phyloP scores from a whole-genome alignment of 2,113 vertebrate species.

The Chionomys nivalis region DNA sequence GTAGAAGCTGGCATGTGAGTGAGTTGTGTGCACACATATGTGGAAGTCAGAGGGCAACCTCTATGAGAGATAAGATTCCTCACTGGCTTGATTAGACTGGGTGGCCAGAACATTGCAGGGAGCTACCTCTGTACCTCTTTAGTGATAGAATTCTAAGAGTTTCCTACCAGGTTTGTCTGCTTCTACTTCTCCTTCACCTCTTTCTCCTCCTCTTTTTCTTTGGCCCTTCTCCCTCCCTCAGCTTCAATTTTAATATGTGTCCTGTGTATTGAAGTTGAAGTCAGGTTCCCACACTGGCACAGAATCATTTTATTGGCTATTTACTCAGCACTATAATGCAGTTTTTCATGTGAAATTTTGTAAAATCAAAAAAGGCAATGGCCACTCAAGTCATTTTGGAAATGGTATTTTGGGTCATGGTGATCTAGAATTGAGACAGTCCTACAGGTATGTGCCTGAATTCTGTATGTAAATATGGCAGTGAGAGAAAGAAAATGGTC shows the following conservation, averaged over 20 bases:
- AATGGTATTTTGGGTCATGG: background rate
- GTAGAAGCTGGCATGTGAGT: accelerated
- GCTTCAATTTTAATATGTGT: background rate
- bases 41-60: background rate
- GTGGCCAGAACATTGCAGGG: background rate
- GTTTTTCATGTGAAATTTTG: background rate
- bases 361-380: background rate
- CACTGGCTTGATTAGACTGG: background rate
- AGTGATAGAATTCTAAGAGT: background rate
- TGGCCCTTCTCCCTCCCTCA: background rate
- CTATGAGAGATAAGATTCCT: no score
- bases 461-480: background rate
- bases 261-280: background rate
- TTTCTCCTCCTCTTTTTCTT: background rate
- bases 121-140: background rate
- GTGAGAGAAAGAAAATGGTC: background rate
- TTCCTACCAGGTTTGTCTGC: no score
- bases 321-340: background rate
- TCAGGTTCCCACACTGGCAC: background rate
- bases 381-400: background rate
- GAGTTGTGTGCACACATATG: background rate
- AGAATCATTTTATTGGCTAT: background rate
- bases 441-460: background rate
- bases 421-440: background rate
- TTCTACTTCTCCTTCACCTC: background rate